These are phyloP conservation scores for Pentalonia nigronervosa DNA, from an alignment of 1,140 invertebrate species.

Conservation along the genomic window DNA sequence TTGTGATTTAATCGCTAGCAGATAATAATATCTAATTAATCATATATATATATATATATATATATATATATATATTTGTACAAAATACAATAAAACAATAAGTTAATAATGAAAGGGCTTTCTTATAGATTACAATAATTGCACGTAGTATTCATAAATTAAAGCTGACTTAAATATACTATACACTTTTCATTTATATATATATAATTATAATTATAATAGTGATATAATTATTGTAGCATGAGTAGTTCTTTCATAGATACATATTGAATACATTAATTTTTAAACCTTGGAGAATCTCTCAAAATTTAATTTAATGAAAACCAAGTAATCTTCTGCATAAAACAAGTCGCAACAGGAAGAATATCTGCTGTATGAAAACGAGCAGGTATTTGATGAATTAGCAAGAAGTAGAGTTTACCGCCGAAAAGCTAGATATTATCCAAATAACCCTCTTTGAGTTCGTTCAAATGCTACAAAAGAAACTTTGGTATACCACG, in stretches of 20 bases:
- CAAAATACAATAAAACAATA: background rate
- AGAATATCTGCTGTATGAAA: background rate
- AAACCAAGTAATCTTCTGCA: background rate
- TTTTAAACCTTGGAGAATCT: background rate
- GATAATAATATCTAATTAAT: background rate
- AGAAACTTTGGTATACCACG: background rate
- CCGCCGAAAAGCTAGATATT: background rate
- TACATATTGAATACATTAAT: background rate
- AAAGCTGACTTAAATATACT: background rate
- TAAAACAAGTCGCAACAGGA: background rate
- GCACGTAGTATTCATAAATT: background rate
- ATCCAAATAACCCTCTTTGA: background rate
- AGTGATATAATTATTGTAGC: background rate
- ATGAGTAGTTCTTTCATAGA: too few relatives aligned
- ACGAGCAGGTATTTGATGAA: background rate
- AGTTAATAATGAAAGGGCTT: background rate
- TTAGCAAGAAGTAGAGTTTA: background rate
- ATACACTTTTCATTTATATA: background rate
- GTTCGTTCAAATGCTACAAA: background rate
- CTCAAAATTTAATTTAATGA: background rate
- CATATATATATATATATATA: slow-evolving; percentile 24
- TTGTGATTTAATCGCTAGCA: background rate
- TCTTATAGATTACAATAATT: background rate
- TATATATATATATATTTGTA: background rate
- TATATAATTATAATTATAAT: background rate